Evolutionary conservation across 2,888 invertebrate species (phyloP).

Genomic region (Sacculina carcini): DNA sequence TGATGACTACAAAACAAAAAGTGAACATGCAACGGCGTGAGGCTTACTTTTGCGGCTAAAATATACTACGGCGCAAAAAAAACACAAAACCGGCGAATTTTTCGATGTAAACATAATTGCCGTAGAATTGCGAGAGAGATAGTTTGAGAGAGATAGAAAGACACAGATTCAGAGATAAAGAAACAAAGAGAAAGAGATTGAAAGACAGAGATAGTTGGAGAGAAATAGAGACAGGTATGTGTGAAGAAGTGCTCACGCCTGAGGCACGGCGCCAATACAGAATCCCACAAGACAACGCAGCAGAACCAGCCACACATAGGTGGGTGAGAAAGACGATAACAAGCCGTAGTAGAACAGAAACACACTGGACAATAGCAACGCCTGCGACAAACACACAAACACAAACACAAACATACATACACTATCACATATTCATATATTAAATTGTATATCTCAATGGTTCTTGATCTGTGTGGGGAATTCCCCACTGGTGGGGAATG

Average conservation of each 20-base stretch:
- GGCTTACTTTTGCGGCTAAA: no score
- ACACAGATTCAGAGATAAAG: no score
- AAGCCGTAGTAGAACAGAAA: constrained; percentile 72
- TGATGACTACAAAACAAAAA: no score
- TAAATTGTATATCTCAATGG: neutral
- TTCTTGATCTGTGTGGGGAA: no score
- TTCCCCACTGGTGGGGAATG: no score
- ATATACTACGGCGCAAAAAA: no score
- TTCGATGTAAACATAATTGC: no score
- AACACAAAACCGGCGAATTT: constrained; percentile 1
- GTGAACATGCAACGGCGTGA: no score
- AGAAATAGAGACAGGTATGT: neutral
- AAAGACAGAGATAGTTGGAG: no score
- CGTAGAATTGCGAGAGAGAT: no score
- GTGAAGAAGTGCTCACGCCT: constrained; percentile 46
- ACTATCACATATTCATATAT: constrained; percentile 10
- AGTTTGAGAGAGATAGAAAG: no score
- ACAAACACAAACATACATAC: no score
- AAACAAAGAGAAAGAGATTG: neutral
- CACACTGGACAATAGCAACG: constrained; percentile 67
- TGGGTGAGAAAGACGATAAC: constrained; percentile 66
- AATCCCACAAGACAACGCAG: constrained; percentile 80
- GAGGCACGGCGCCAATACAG: constrained; percentile 86
- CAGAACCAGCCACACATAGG: constrained; percentile 65
- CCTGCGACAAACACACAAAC: constrained; percentile 38